Conservation (phyloP, 2,888 invertebrate species). For the Clanis bilineata region DNA sequence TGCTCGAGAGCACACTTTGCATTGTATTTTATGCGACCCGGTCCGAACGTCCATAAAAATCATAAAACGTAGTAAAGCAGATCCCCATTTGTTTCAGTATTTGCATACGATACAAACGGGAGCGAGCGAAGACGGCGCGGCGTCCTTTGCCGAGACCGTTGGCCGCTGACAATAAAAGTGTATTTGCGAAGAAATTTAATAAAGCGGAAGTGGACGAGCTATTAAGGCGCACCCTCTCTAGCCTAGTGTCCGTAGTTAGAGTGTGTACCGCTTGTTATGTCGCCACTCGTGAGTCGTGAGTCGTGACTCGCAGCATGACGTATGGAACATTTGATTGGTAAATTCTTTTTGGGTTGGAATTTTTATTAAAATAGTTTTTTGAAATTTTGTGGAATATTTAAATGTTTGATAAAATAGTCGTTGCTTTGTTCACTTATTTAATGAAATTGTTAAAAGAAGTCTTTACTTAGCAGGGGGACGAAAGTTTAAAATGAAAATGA, state of each 20-base stretch:
- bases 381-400: not conserved
- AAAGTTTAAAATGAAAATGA: no score
- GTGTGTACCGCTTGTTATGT: constrained; percentile 6
- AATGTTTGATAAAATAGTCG: not conserved
- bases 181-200: constrained; percentile 83
- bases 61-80: constrained; percentile 67
- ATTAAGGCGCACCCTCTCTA: constrained; percentile 57
- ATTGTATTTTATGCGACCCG: constrained; percentile 49
- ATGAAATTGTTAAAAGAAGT: no score
- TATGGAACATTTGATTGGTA: not conserved
- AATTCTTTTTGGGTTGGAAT: not conserved
- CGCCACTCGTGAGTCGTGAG: constrained; percentile 1
- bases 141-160: constrained; percentile 70
- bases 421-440: no score
- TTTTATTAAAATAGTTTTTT: not conserved
- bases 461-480: no score
- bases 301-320: not conserved
- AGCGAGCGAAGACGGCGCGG: constrained; percentile 61
- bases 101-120: constrained; percentile 75
- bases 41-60: constrained; percentile 61
- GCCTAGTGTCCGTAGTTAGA: not conserved
- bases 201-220: constrained; percentile 77
- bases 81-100: constrained; percentile 69
- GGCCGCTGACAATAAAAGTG: constrained; percentile 75
- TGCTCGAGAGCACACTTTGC: constrained; percentile 42